Percentiles rank a stretch among this genome's conserved stretches.
Conservation (phyloP, 2,888 invertebrate species). For the Drosophila neonasuta region DNA sequence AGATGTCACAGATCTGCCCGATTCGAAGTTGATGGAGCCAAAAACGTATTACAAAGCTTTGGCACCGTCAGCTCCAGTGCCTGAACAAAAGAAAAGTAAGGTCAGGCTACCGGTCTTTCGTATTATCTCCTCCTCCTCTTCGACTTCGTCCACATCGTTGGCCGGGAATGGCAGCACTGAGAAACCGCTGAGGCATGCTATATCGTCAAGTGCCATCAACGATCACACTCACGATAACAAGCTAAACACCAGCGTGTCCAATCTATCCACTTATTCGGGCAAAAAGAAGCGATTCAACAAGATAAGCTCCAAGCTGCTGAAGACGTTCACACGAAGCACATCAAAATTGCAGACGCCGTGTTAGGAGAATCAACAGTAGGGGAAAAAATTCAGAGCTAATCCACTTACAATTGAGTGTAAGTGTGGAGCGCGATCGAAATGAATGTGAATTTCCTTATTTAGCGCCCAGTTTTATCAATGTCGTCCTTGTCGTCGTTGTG, state of each 20-base stretch:
- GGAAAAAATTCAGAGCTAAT: constrained; percentile 10
- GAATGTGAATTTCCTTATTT: constrained; percentile 52
- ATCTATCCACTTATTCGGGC: constrained; percentile 65
- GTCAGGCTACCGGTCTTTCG: constrained; percentile 47
- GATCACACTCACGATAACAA: constrained; percentile 54
- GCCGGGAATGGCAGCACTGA: constrained; percentile 35
- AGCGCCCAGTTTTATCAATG: constrained; percentile 30
- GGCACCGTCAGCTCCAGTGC: constrained; percentile 34
- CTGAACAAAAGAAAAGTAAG: constrained; percentile 54
- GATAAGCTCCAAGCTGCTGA: constrained; percentile 67
- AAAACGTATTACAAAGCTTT: constrained; percentile 27
- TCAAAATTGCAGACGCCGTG: constrained; percentile 66
- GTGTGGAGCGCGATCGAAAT: constrained; percentile 22
- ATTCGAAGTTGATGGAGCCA: constrained; percentile 30
- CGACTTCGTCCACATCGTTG: constrained; percentile 15
- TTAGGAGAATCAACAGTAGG: constrained; percentile 22
- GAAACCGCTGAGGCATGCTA: constrained; percentile 62
- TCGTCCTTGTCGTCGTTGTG: constrained; percentile 11
- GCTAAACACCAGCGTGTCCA: constrained; percentile 65
- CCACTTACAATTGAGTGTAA: constrained; percentile 16
- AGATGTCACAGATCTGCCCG: constrained; percentile 44
- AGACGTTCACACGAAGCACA: constrained; percentile 72
- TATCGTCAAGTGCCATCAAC: constrained; percentile 71
- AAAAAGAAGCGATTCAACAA: constrained; percentile 69
- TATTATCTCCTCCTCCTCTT: constrained; percentile 24